Evolutionary conservation across 2,797 vertebrate species (phyloP), one percentile per base, ranked within the genome.

Genomic region (Acipenser transmontanus): DNA sequence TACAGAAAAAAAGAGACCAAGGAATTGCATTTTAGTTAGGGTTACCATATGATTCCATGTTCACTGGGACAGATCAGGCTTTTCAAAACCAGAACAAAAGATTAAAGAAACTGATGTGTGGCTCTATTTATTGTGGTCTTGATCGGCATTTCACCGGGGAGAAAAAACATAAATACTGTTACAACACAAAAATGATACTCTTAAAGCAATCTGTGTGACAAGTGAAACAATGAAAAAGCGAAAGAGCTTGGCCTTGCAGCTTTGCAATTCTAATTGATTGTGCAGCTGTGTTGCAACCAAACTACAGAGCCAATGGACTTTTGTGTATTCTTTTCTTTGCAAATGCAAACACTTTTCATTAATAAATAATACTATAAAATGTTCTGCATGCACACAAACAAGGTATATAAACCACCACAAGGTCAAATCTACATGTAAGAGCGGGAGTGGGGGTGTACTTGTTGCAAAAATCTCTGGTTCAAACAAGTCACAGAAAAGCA

Each of bases 281-380:
- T 76, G 83, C 83, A 82, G 83, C 83, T 81, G 80, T 78, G 82
- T 73, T 75, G 75, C 78, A 81, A 79, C 64, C 70, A 63, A 68
- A 85, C 81, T 81, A 82, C 76, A 85, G 79, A 76, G 81, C 80
- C 85, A 82, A 74, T 84, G 83, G 80, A 78, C 78, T 78, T 77
- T 77, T 69, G 70, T 63, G 34, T 72, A 69, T 67, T 70, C 69
- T 82, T 88, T 34, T 34, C 34, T 34, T 86, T 88, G 83, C 84
- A 83, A 89, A 89, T 84, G 85, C 83, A 88, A 91, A 81, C 67
- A 87, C 82, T 83, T 84, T 80, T 87, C 85, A 83, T 88, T 87
- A 92, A 91, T 92, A 92, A 91, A 91, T 92, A 91, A 91, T 90
- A 89, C 84, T 87, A 88, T 89, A 90, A 91, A 92, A 91, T 89